phyloP scores from a whole-genome alignment of 2,888 invertebrate genomes.

The Epinotia ramella region DNA sequence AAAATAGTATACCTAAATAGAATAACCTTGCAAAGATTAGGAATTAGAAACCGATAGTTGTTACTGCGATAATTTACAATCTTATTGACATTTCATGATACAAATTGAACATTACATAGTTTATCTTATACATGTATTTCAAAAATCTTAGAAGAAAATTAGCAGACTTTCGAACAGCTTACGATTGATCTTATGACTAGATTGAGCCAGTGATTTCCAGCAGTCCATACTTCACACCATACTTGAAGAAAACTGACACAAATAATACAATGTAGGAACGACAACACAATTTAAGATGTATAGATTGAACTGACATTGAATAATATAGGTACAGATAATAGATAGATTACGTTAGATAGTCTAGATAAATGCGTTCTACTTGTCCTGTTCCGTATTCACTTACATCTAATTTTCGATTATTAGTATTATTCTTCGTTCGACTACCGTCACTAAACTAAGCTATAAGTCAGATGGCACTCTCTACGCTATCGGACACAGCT shows the following conservation, averaged over 20 bases:
- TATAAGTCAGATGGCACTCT: slow-evolving; percentile 82
- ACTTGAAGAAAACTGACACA: slow-evolving; percentile 78
- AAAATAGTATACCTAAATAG: slow-evolving; percentile 55
- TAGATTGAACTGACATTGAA: slow-evolving; percentile 33
- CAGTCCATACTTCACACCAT: slow-evolving; percentile 68
- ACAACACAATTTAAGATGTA: slow-evolving; percentile 66
- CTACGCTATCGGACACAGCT: slow-evolving; percentile 75
- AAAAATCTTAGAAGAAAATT: slow-evolving; percentile 75
- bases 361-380: slow-evolving; percentile 63
- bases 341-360: slow-evolving; percentile 61
- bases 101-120: slow-evolving; percentile 61
- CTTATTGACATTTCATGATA: slow-evolving; percentile 63
- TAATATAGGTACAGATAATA: slow-evolving; percentile 52
- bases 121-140: slow-evolving; percentile 70
- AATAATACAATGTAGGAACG: slow-evolving; percentile 81
- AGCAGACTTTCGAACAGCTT: slow-evolving; percentile 77
- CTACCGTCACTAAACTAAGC: slow-evolving; percentile 78
- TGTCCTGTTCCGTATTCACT: slow-evolving; percentile 70
- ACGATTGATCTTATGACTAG: slow-evolving; percentile 85
- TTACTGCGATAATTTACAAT: slow-evolving; percentile 64
- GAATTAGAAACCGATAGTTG: slow-evolving; percentile 66
- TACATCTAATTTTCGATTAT: slow-evolving; percentile 79
- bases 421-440: slow-evolving; percentile 80
- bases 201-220: slow-evolving; percentile 82
- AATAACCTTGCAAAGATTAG: slow-evolving; percentile 67